Percentiles rank a stretch among this genome's conserved stretches.
These are phyloP conservation scores for Caiman crocodilus DNA, from an alignment of 2,797 vertebrate genomes.

Conservation along the genomic window DNA sequence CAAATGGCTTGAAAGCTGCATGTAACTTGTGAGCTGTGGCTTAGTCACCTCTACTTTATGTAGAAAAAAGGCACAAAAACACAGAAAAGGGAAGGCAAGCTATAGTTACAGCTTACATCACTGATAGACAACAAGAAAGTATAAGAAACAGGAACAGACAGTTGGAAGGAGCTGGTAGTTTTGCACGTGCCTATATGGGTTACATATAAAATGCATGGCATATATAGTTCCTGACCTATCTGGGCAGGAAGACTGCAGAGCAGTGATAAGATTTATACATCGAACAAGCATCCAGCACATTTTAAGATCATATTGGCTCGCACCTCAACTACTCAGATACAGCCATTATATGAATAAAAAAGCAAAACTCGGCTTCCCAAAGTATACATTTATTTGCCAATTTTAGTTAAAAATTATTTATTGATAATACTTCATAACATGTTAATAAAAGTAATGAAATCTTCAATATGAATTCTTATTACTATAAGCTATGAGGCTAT, in stretches of 20 bases:
- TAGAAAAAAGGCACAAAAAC: no score
- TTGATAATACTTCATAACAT: neutral
- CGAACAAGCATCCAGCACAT: neutral
- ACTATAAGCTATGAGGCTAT: neutral
- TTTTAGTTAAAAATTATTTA: neutral
- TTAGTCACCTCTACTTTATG: no score
- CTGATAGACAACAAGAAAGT: neutral
- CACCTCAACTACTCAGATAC: neutral
- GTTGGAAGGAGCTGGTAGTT: neutral
- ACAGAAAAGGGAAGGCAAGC: neutral
- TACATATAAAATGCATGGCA: neutral
- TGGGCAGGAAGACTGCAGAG: neutral
- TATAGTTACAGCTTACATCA: neutral
- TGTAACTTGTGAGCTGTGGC: no score
- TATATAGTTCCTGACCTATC: neutral
- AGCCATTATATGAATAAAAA: neutral
- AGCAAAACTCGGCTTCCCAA: neutral
- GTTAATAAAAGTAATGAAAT: neutral
- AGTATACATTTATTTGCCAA: neutral
- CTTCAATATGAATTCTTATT: neutral
- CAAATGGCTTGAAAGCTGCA: no score
- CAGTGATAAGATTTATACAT: neutral
- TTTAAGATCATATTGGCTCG: neutral
- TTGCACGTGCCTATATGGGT: neutral
- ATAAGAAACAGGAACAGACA: fast-evolving